Base-by-base conservation (phyloP, 1,140 invertebrate species). In the Rhyacophila brunnea region DNA sequence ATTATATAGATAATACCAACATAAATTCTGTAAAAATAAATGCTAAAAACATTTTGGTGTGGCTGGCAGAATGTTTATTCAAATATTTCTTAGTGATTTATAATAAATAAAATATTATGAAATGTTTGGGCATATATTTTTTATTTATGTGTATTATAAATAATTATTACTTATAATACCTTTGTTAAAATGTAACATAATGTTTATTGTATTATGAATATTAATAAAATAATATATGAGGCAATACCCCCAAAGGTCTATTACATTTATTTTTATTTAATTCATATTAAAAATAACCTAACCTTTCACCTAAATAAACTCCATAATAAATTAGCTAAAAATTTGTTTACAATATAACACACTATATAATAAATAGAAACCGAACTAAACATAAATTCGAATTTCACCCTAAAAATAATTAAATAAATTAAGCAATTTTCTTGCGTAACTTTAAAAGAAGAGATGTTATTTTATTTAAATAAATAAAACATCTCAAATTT, bases 131-230 rank as follows among this genome's bases (percentile, higher is more conserved):
- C 11, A 13, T 13, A 6, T 40, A 40, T 13, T n/a, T n/a, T 13
- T 40, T 15, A 40, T 15, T 40, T n/a, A 3, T 6, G 11, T 40
- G n/a, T 40, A 13, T n/a, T 13, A 40, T 40, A 40, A 40, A 13
- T 40, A n/a, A 40, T 13, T 35, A 35, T 35, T 15, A 23, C 17
- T 6, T 49, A n/a, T 46, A 7, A 18, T 63, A 55, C 45, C 51
- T 63, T 63, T 62, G 54, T 62, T 59, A 43, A 58, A 50, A 40
- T 63, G 61, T 63, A 58, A 58, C 48, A 62, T 63, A 63, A 63
- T 63, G 46, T 63, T 59, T 63, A 63, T 59, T 63, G 53, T 58
- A 57, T 51, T 52, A 14, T 48, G 23, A 60, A 40, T 49, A 56
- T 46, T 45, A 57, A 38, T 62, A 57, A 58, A 55, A 43, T 57